These are phyloP conservation scores for Idaea dimidiata DNA, from an alignment of 2,888 invertebrate genomes.

Conservation along the genomic window DNA sequence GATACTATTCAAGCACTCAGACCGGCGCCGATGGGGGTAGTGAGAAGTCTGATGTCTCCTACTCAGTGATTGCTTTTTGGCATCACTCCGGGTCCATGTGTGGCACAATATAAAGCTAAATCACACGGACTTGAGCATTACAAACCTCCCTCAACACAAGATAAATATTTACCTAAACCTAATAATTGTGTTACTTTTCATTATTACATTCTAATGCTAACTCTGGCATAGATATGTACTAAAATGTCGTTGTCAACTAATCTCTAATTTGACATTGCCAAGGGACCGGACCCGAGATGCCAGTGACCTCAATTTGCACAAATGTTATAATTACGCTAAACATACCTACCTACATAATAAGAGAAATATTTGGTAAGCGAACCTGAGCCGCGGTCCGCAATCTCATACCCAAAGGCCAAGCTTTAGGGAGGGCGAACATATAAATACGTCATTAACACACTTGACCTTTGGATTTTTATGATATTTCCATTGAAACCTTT, in stretches of 20 bases:
- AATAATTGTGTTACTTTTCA: not conserved
- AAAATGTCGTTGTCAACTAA: not conserved
- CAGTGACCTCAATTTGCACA: not conserved
- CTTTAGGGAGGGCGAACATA: conserved; percentile 15
- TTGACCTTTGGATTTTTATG: conserved; percentile 25
- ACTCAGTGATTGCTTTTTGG: too few relatives aligned
- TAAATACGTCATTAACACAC: conserved; percentile 5
- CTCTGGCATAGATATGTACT: not conserved
- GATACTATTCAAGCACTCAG: too few relatives aligned
- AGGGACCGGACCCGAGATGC: not conserved
- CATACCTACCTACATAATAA: not conserved
- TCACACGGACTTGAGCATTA: too few relatives aligned
- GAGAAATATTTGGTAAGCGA: not conserved
- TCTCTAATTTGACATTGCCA: not conserved
- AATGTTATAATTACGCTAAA: not conserved
- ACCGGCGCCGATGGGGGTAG: too few relatives aligned
- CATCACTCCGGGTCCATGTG: too few relatives aligned
- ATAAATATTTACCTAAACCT: not conserved
- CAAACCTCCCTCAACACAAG: too few relatives aligned
- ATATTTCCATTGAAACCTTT: conserved; percentile 21
- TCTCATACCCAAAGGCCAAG: not conserved
- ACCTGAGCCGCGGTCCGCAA: not conserved
- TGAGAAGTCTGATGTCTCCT: too few relatives aligned
- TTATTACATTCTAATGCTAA: not conserved
- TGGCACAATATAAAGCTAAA: too few relatives aligned